Evolutionary conservation across 2,797 vertebrate genomes (phyloP).

Genomic region (Falco cherrug): DNA sequence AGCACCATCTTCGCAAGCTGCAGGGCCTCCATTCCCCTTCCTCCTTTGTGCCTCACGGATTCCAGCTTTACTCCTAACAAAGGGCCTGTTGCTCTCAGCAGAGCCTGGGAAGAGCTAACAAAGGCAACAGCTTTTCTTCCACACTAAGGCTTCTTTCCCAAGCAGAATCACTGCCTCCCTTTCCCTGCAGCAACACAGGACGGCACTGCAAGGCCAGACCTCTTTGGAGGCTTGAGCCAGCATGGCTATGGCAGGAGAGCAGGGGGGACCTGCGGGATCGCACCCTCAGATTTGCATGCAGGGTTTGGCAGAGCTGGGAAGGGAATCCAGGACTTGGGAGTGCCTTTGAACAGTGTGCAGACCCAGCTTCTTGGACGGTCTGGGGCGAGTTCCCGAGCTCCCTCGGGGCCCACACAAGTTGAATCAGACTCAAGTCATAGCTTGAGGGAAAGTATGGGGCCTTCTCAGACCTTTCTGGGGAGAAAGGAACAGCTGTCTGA

Average conservation of each 20-base stretch:
- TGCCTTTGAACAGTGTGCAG: accelerated
- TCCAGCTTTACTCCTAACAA: not conserved
- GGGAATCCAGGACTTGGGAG: not conserved
- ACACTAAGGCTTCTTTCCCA: not conserved
- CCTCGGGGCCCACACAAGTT: too few relatives aligned
- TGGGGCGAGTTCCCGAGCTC: not conserved
- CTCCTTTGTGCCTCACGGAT: conserved; percentile 19
- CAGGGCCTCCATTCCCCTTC: not conserved
- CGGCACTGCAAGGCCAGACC: not conserved
- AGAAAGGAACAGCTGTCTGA: not conserved
- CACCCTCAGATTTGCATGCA: accelerated
- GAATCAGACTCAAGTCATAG: not conserved
- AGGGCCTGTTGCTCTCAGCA: not conserved
- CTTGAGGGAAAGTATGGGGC: not conserved
- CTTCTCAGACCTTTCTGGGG: not conserved
- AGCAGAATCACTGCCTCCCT: not conserved
- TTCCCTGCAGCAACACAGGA: not conserved
- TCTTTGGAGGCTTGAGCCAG: accelerated
- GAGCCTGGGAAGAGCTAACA: not conserved
- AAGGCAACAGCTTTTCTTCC: not conserved
- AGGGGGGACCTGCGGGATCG: accelerated
- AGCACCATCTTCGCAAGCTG: accelerated
- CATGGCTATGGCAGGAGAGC: accelerated
- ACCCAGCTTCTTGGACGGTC: accelerated
- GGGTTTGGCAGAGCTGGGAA: not conserved